Percentiles rank a stretch among this genome's conserved stretches.
phyloP scores from a whole-genome alignment of 2,797 vertebrate species.

The Rhinella marina region DNA sequence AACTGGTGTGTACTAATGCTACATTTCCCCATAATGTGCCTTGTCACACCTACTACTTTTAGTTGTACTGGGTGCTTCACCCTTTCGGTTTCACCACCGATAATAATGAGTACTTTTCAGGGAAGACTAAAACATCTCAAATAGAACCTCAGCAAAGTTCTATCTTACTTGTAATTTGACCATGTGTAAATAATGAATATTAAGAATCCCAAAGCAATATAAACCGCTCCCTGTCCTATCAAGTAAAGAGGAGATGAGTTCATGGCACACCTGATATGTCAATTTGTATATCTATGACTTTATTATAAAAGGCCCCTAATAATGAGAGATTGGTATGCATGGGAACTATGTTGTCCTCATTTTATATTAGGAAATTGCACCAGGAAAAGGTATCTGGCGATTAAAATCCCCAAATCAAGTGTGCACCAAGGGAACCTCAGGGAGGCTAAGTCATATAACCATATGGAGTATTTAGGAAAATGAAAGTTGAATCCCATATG shows the following conservation, averaged over 20 bases:
- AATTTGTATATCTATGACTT: constrained; percentile 32
- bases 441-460: constrained; percentile 24
- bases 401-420: constrained; percentile 53
- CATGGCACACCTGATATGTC: constrained; percentile 37
- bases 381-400: constrained; percentile 49
- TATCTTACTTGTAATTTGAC: constrained; percentile 12
- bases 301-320: constrained; percentile 44
- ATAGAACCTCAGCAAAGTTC: constrained; percentile 5
- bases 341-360: constrained; percentile 24
- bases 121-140: constrained; percentile 6
- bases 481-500: constrained; percentile 12
- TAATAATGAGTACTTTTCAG: constrained; percentile 9
- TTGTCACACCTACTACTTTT: neutral
- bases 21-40: neutral
- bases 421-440: constrained; percentile 20
- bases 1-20: too few relatives aligned
- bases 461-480: constrained; percentile 44
- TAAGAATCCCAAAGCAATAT: constrained; percentile 52
- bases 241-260: constrained; percentile 15
- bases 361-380: constrained; percentile 49
- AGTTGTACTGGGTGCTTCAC: neutral
- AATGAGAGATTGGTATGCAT: constrained; percentile 48
- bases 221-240: constrained; percentile 45
- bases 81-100: neutral
- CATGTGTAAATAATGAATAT: constrained; percentile 53